Evolutionary conservation across 1,140 invertebrate genomes (phyloP).

Genomic region (Caligus rogercresseyi): DNA sequence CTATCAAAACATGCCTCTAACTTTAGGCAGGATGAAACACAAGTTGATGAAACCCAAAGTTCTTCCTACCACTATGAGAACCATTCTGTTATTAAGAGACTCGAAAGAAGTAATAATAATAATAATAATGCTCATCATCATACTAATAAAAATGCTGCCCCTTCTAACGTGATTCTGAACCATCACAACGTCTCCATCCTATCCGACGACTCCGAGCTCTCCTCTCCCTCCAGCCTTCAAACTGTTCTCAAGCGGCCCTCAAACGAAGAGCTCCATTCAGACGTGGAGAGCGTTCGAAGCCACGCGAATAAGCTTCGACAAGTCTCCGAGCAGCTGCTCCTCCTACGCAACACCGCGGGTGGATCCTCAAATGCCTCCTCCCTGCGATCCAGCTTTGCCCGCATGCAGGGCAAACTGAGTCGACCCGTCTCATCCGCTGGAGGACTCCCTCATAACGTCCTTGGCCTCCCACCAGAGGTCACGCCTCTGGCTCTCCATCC

Average conservation of each 20-base stretch:
- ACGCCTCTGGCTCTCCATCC: neutral
- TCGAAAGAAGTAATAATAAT: neutral
- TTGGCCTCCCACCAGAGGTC: neutral
- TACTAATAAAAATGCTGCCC: neutral
- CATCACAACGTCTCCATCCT: neutral
- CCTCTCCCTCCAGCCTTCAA: slow-evolving; percentile 18
- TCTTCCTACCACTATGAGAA: neutral
- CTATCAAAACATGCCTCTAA: slow-evolving; percentile 44
- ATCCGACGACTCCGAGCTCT: neutral
- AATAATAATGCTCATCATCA: neutral
- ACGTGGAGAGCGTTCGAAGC: neutral
- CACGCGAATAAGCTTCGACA: slow-evolving; percentile 6
- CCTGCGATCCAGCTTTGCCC: neutral
- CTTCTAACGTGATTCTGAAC: neutral
- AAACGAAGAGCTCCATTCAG: neutral
- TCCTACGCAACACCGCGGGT: neutral
- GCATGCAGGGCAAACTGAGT: neutral
- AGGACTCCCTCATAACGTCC: neutral
- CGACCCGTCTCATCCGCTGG: neutral
- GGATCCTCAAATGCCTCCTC: neutral
- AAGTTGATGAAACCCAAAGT: neutral
- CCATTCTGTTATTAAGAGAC: slow-evolving; percentile 1
- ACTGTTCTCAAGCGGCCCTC: slow-evolving; percentile 9
- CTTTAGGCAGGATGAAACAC: slow-evolving; percentile 26
- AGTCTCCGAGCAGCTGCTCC: slow-evolving; percentile 17